Evolutionary conservation across 2,113 vertebrate species (phyloP).

Genomic region (Sander vitreus): DNA sequence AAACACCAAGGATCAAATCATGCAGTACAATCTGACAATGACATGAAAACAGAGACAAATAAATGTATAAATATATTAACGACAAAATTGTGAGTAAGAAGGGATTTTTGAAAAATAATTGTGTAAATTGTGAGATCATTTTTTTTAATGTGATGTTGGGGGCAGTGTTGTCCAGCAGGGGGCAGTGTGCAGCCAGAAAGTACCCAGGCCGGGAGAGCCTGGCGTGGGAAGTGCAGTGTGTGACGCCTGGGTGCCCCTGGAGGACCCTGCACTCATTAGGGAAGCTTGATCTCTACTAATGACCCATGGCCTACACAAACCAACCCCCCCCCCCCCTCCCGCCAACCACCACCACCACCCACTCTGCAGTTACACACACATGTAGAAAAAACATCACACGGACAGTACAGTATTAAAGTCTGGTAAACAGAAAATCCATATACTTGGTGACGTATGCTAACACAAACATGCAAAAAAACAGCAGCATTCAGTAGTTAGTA

Average conservation of each 20-base stretch:
- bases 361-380: constrained; percentile 46
- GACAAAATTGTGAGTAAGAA: constrained; percentile 9
- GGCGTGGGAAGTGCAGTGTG: constrained; percentile 82
- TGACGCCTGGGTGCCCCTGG: constrained; percentile 76
- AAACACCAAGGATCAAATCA: not conserved
- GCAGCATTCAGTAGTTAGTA: not conserved
- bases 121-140: not conserved
- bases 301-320: constrained; percentile 78
- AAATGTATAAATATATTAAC: not conserved
- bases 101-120: not conserved
- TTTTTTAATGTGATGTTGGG: not conserved
- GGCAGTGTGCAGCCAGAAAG: constrained; percentile 80
- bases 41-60: not conserved
- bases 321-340: constrained; percentile 34
- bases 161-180: constrained; percentile 81
- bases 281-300: constrained; percentile 79
- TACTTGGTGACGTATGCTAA: not conserved
- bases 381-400: constrained; percentile 23
- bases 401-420: constrained; percentile 1
- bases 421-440: constrained; percentile 19
- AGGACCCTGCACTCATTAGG: constrained; percentile 79
- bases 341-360: constrained; percentile 56
- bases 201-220: constrained; percentile 37
- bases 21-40: not conserved
- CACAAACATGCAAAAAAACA: not conserved